These are phyloP conservation scores for Drosophila sechellia DNA, from an alignment of 1,140 invertebrate genomes.

Conservation along the genomic window DNA sequence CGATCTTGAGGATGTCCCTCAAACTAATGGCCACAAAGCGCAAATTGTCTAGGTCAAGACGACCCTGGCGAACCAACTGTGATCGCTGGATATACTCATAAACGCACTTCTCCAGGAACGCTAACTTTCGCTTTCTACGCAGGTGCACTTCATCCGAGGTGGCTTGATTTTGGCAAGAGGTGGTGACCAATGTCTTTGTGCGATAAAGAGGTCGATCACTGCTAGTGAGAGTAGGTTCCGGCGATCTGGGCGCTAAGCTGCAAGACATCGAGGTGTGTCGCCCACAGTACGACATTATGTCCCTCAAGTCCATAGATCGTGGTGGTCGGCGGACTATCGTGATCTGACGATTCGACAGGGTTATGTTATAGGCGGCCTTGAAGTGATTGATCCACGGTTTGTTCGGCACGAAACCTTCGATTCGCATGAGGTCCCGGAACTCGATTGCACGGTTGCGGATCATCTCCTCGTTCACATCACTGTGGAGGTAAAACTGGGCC, in stretches of 20 bases:
- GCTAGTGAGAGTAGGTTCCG: background rate
- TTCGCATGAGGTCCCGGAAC: slow-evolving; percentile 67
- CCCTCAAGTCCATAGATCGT: slow-evolving; percentile 63
- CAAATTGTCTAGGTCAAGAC: slow-evolving; percentile 57
- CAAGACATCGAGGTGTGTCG: slow-evolving; percentile 43
- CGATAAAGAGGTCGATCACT: slow-evolving; percentile 52
- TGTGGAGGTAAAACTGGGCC: slow-evolving; percentile 64
- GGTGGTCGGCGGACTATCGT: slow-evolving; percentile 66
- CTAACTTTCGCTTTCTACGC: slow-evolving; percentile 68
- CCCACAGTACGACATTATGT: slow-evolving; percentile 78
- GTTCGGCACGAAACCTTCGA: slow-evolving; percentile 72
- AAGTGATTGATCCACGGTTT: slow-evolving; percentile 80
- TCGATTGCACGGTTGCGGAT: slow-evolving; percentile 72
- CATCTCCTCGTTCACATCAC: slow-evolving; percentile 71
- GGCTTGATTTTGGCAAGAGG: slow-evolving; percentile 62
- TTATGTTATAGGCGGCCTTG: slow-evolving; percentile 73
- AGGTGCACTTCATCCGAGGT: slow-evolving; percentile 54
- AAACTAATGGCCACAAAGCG: slow-evolving; percentile 63
- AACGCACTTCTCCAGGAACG: slow-evolving; percentile 64
- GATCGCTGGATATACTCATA: slow-evolving; percentile 72
- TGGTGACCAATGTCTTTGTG: slow-evolving; percentile 52
- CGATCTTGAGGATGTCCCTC: slow-evolving; percentile 74
- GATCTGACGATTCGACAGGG: slow-evolving; percentile 74
- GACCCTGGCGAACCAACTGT: slow-evolving; percentile 61
- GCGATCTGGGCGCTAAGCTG: slow-evolving; percentile 4